Evolutionary conservation across 1,140 invertebrate species (phyloP).

Genomic region (Telenomus remus): DNA sequence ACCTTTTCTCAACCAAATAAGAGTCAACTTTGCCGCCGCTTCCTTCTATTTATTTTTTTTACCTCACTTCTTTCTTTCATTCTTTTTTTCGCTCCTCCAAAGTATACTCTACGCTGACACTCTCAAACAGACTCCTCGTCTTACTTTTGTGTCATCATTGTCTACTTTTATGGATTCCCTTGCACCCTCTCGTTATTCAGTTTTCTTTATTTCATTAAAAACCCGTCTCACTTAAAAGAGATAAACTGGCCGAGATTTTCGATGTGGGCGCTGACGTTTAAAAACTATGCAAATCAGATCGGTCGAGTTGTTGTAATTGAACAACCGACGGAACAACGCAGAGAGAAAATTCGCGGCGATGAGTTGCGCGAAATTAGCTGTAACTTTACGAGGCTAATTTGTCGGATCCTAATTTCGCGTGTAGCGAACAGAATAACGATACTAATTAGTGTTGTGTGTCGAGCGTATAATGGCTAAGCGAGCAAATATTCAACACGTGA

Average conservation of each 20-base stretch:
- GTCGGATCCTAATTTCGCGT: too few relatives aligned
- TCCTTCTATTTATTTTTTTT: conserved; percentile 7
- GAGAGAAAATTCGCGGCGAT: too few relatives aligned
- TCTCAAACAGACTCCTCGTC: conserved; percentile 14
- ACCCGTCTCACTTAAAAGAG: conserved; percentile 5
- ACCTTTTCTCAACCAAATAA: conserved; percentile 28
- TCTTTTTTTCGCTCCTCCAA: not conserved
- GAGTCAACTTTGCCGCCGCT: conserved; percentile 40
- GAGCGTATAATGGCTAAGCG: too few relatives aligned
- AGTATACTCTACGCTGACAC: conserved; percentile 13
- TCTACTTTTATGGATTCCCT: conserved; percentile 18
- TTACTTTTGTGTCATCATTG: conserved; percentile 19
- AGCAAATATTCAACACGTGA: conserved; percentile 11
- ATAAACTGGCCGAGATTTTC: too few relatives aligned
- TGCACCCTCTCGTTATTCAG: not conserved
- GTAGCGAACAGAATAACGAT: too few relatives aligned
- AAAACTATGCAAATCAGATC: too few relatives aligned
- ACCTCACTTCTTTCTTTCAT: not conserved
- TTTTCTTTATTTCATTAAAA: conserved; percentile 10
- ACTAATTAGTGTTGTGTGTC: too few relatives aligned
- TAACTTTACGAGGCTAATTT: too few relatives aligned
- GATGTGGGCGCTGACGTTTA: too few relatives aligned
- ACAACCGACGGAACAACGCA: too few relatives aligned
- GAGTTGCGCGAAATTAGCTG: too few relatives aligned
- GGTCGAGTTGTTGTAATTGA: too few relatives aligned